Percentiles rank a stretch among this genome's conserved stretches.
Conservation (phyloP, 35 echinoderm and acorn worm genomes). For the Strongylocentrotus purpuratus region DNA sequence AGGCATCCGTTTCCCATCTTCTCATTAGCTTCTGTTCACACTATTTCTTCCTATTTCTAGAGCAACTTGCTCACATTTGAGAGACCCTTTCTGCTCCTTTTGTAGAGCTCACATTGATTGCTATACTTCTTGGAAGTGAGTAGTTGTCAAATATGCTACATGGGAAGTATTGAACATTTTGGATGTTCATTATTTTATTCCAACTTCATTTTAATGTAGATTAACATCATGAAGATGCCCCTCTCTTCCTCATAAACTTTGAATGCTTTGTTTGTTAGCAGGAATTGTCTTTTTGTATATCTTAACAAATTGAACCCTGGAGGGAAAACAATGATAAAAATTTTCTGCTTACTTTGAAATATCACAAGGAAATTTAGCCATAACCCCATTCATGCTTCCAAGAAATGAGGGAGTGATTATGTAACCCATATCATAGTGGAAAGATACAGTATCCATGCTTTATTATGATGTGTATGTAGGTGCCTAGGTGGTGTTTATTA, state of each 20-base stretch:
- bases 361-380: no score
- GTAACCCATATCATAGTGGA: no score
- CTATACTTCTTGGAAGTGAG: neutral
- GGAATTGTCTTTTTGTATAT: no score
- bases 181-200: neutral
- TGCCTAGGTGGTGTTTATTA: conserved; percentile 6
- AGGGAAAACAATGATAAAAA: no score
- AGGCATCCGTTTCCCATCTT: neutral
- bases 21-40: neutral
- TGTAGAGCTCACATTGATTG: no score
- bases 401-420: no score
- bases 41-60: neutral
- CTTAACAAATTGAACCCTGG: no score
- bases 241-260: neutral
- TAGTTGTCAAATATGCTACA: neutral
- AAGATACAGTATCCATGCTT: neutral
- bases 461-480: no score
- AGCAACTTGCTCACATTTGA: neutral
- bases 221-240: neutral
- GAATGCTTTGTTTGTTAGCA: neutral
- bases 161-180: neutral
- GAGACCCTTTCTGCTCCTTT: neutral
- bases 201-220: neutral
- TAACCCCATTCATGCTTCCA: no score
- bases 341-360: no score